Conservation (phyloP, 1,140 invertebrate species). For the Thalassaphorura encarpata region DNA sequence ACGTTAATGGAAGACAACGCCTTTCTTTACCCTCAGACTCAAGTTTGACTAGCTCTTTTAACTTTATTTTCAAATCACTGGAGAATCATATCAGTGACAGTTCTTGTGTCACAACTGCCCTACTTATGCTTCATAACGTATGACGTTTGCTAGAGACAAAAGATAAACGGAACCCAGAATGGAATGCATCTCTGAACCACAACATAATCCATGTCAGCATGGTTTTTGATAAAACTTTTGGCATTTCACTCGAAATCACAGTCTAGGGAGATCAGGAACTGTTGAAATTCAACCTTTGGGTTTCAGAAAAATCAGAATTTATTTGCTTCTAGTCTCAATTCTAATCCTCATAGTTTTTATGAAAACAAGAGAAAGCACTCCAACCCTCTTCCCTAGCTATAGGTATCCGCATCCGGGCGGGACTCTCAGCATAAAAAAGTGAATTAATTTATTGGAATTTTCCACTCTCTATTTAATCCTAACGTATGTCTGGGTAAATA, state of each 20-base stretch:
- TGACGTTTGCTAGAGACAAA: not conserved
- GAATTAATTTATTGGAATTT: not conserved
- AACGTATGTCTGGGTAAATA: no score
- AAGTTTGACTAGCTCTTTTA: no score
- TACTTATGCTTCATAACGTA: not conserved
- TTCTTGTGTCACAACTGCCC: no score
- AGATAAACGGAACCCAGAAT: no score
- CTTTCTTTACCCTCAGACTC: no score
- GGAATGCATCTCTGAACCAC: no score
- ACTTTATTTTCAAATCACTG: no score
- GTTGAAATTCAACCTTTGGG: not conserved
- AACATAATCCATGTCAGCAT: not conserved
- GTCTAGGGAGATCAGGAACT: not conserved
- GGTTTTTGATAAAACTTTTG: not conserved
- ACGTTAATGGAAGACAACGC: no score
- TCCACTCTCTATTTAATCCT: no score
- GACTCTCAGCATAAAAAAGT: not conserved
- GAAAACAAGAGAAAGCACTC: constrained; percentile 20
- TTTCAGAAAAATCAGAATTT: constrained; percentile 24
- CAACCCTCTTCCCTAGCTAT: not conserved
- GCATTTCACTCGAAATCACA: not conserved
- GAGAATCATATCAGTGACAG: no score
- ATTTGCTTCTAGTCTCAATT: constrained; percentile 8
- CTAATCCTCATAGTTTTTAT: constrained; percentile 17
- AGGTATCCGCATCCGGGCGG: not conserved